A percentile compares a stretch with the other conserved stretches of the same genome.
Evolutionary conservation across 2,113 vertebrate species (phyloP).

Genomic region (Orthonyx spaldingii): DNA sequence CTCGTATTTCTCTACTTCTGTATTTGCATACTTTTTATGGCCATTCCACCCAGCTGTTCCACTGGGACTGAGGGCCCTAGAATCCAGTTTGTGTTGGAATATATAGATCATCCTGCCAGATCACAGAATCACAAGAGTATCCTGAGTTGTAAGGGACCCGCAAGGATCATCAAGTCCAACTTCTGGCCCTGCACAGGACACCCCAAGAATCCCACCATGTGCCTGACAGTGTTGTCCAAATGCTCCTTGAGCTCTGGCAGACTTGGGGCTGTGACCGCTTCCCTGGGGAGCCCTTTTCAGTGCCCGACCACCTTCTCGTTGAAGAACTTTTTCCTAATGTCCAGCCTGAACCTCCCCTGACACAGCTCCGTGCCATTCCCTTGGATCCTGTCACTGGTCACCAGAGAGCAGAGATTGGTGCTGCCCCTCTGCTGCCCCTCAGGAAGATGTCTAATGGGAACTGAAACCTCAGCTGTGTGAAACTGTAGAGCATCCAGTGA

Average conservation of each 20-base stretch:
- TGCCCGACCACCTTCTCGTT: neutral
- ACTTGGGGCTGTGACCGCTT: neutral
- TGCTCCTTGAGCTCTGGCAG: neutral
- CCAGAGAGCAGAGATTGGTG: neutral
- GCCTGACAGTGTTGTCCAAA: neutral
- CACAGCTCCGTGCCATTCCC: neutral
- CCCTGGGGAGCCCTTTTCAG: neutral
- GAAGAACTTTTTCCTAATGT: neutral
- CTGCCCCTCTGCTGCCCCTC: neutral
- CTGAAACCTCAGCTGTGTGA: constrained; percentile 66
- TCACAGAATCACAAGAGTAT: neutral
- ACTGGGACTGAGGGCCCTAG: constrained; percentile 55
- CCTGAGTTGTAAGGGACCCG: neutral
- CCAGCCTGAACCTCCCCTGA: neutral
- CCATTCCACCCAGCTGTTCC: constrained; percentile 69
- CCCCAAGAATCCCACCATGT: neutral
- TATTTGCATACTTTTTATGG: constrained; percentile 71
- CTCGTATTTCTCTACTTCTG: constrained; percentile 74
- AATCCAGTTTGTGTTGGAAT: constrained; percentile 63
- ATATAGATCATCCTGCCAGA: constrained; percentile 64
- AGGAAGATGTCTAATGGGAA: constrained; percentile 42
- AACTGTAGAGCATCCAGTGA: constrained; percentile 68
- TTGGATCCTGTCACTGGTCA: neutral
- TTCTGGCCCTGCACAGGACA: neutral
- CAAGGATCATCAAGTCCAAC: neutral